phyloP scores from a whole-genome alignment of 92 coral and sea anemone genomes.

The Paragorgia papillata region DNA sequence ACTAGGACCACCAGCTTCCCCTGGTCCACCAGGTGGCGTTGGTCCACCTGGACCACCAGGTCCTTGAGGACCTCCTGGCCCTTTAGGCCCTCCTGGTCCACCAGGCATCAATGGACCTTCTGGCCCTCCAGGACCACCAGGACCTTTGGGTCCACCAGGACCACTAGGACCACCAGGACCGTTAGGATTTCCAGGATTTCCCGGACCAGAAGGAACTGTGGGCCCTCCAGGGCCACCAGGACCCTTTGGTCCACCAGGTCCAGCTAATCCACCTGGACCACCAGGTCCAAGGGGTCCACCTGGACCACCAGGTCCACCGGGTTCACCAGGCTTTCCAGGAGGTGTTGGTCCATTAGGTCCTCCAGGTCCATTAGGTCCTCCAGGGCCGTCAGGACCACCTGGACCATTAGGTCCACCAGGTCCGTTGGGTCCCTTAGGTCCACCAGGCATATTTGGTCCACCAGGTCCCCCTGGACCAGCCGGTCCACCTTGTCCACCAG shows the following conservation, averaged over 20 bases:
- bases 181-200: slow-evolving; percentile 84
- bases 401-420: slow-evolving; percentile 94
- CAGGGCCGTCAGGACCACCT: slow-evolving; percentile 83
- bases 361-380: slow-evolving; percentile 17
- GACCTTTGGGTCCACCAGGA: slow-evolving; percentile 35
- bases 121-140: slow-evolving; percentile 47
- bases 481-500: slow-evolving; percentile 64
- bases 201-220: slow-evolving; percentile 79
- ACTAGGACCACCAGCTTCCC: slow-evolving; percentile 48
- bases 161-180: slow-evolving; percentile 63
- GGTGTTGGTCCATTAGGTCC: neutral
- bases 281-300: slow-evolving; percentile 11
- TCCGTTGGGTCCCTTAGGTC: slow-evolving; percentile 80
- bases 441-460: slow-evolving; percentile 72
- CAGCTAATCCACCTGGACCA: slow-evolving; percentile 51
- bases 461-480: slow-evolving; percentile 56
- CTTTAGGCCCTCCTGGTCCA: no score
- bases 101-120: slow-evolving; percentile 6
- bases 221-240: slow-evolving; percentile 59
- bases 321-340: neutral
- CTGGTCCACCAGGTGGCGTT: slow-evolving; percentile 52
- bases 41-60: slow-evolving; percentile 83
- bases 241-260: slow-evolving; percentile 66
- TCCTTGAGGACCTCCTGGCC: slow-evolving; percentile 44
- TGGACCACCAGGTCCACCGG: slow-evolving; percentile 4